These are phyloP conservation scores for Magallana ariakensis DNA, from an alignment of 1,140 invertebrate species.

Conservation along the genomic window DNA sequence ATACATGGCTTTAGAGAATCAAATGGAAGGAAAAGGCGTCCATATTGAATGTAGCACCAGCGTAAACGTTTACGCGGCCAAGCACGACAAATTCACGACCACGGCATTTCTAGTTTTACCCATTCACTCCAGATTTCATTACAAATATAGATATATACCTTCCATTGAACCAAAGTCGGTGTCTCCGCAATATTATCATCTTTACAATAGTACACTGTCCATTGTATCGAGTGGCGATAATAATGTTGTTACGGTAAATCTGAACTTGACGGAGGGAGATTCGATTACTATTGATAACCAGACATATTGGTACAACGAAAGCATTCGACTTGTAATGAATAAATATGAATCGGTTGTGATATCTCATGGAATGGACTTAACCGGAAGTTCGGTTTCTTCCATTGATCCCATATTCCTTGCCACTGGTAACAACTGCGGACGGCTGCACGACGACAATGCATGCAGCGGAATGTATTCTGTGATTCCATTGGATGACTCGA, in stretches of 20 bases:
- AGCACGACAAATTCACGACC: background rate
- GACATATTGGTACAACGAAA: background rate
- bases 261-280: background rate
- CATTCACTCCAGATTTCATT: background rate
- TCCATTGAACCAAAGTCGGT: slow-evolving; percentile 27
- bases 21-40: slow-evolving; percentile 16
- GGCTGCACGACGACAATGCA: background rate
- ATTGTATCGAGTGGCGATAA: background rate
- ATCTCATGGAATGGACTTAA: background rate
- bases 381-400: slow-evolving; percentile 9
- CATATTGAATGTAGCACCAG: background rate
- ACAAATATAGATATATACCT: background rate
- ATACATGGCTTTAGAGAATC: slow-evolving; percentile 10
- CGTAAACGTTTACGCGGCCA: slow-evolving; percentile 4
- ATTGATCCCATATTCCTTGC: slow-evolving; percentile 13
- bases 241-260: background rate
- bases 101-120: slow-evolving; percentile 25
- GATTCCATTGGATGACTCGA: background rate
- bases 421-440: slow-evolving; percentile 28
- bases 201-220: slow-evolving; percentile 32
- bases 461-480: slow-evolving; percentile 28
- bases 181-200: background rate
- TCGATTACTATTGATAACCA: background rate
- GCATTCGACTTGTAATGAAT: slow-evolving; percentile 4
- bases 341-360: slow-evolving; percentile 13